Evolutionary conservation across 2,797 vertebrate genomes (phyloP), one percentile per base, ranked within the genome.

Genomic region (Austrolebias charrua): DNA sequence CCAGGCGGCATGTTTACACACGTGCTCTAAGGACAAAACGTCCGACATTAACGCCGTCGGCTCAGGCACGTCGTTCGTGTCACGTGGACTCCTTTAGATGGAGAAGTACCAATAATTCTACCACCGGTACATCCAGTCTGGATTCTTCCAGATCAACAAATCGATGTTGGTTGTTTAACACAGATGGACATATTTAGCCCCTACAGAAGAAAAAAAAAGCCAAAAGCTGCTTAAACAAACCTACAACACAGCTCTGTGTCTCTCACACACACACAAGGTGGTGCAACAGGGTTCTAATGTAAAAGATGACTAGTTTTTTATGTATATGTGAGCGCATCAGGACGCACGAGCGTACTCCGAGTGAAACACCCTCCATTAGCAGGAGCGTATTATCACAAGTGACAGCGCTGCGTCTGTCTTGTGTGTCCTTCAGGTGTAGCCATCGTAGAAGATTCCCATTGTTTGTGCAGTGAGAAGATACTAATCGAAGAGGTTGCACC

Each of bases 271-370:
- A 61, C 53, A 71, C 43, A 74, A 84, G 85, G 66, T 87, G 86
- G 85, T 88, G 75, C 69, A 86, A 91, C 89, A 91, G 90, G 89
- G 89, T 91, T 85, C 63, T 67, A 75, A 81, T 73, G 78, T 83
- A 72, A 58, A 80, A 82, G 79, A 86, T 79, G 80, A 86, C 55
- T 85, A 70, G 81, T 85, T 83, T 82, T 86, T 54, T 84, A 83
- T 78, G 70, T 78, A 47, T 68, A 58, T 60, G 51, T 74, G 79
- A 82, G 64, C 50, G 59, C 75, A 72, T 83, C 79, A 84, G 69
- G 77, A 84, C 79, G 78, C 55, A 31, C 46, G 81, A 81, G 76
- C 73, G 69, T 65, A 76, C 70, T 84, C 76, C 58, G 82, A 83
- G 59, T 49, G 79, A 74, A 79, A 66, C 5, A 12, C 75, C 77